Base-by-base conservation (phyloP, 1,140 invertebrate genomes). In the Cepaea nemoralis region DNA sequence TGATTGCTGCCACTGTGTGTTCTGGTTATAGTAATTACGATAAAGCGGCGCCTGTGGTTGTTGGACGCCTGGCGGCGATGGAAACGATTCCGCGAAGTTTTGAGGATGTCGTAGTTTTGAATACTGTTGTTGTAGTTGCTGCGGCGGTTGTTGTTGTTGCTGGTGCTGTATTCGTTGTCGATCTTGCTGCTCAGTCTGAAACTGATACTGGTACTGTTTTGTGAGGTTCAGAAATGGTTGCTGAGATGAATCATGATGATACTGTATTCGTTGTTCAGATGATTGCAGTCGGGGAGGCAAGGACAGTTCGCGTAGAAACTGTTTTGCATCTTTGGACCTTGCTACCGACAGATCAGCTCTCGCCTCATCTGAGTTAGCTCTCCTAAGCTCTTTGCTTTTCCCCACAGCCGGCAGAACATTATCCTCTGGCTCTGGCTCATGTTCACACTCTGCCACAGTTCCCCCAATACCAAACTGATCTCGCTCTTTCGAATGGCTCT, bases 231-330 rank as follows among this genome's bases (percentile, higher is more conserved):
- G 69, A 10, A 45, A n/a, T 14, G 69, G 39, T 24, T 78, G n/a
- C 6, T 69, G 63, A 1, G 75, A 37, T n/a, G 42, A n/a, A 39
- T 77, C 48, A 24, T 3, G 55, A 14, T 77, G 75, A 33, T 27
- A 66, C 59, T 77, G 75, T 39, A 78, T 67, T 78, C 77, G 77
- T 45, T 78, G 77, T 35, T 78, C 78, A 12, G 78, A 37, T 14
- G 78, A 6, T 33, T 80, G 78, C n/a, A 80, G 33, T n/a, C 78
- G 78, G 1, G 78, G 63, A 27, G 71, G 67, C 19, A 55, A 22
- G 0, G 45, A 24, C 19, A 80, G 48, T 16, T 80, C 78, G 19
- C 67, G 71, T 45, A 80, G 37, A 1, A 73, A 0, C 33, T 48
- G 42, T 0, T 71, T 69, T 14, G 50, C 19, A 24, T 71, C n/a